A percentile compares a stretch with the other conserved stretches of the same genome.
phyloP scores from a whole-genome alignment of 2,888 invertebrate genomes.

The Eilema depressum region DNA sequence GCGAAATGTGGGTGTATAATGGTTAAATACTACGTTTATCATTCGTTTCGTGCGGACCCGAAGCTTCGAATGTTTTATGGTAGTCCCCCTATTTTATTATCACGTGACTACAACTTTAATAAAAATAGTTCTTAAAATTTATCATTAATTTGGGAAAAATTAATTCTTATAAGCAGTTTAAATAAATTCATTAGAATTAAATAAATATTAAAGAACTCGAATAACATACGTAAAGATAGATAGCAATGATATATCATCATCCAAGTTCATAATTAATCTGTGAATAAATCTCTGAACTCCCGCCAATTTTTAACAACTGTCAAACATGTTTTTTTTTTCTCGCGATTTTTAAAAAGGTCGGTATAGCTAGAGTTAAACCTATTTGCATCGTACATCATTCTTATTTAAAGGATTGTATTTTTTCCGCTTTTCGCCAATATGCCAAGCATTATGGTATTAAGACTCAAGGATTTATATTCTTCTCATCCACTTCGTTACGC shows the following conservation, averaged over 20 bases:
- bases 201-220: not conserved
- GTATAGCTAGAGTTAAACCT: not conserved
- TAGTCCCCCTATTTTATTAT: not conserved
- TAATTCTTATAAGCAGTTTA: not conserved
- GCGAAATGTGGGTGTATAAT: too few species aligned
- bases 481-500: too few species aligned
- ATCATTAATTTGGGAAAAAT: not conserved
- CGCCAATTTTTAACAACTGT: constrained; percentile 1
- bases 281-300: not conserved
- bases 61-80: too few species aligned
- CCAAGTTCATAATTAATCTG: not conserved
- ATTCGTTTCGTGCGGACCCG: too few species aligned
- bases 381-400: not conserved
- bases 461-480: too few species aligned
- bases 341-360: not conserved
- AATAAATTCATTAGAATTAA: not conserved
- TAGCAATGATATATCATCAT: not conserved
- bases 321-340: not conserved
- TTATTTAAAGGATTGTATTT: too few species aligned
- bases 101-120: too few species aligned
- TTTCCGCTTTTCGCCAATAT: too few species aligned
- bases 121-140: not conserved
- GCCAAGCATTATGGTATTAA: too few species aligned
- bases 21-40: too few species aligned
- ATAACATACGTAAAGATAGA: not conserved